These are phyloP conservation scores for Mongoloraphidia duomilia DNA, from an alignment of 2,888 invertebrate genomes.

Conservation along the genomic window DNA sequence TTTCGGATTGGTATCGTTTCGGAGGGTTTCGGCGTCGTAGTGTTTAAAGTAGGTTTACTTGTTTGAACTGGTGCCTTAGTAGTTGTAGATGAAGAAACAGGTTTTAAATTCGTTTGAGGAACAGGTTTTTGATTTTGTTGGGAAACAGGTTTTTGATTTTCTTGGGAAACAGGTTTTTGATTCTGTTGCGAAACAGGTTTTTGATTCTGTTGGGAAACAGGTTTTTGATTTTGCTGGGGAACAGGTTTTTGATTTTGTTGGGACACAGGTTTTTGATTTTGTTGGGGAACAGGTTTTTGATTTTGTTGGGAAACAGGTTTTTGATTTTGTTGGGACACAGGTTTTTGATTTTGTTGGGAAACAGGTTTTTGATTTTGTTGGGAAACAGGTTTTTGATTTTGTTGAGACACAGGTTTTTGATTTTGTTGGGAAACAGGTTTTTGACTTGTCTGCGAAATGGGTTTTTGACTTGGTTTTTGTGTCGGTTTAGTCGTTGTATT, in stretches of 20 bases:
- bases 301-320: slow-evolving; percentile 10
- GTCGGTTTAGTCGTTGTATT: slow-evolving; percentile 23
- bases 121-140: slow-evolving; percentile 10
- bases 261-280: slow-evolving; percentile 10
- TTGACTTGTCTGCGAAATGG: slow-evolving; percentile 5
- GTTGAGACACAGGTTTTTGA: slow-evolving; percentile 18
- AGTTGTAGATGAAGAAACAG: neutral
- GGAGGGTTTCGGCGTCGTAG: slow-evolving; percentile 1
- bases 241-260: slow-evolving; percentile 8
- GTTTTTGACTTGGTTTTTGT: slow-evolving; percentile 9
- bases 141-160: slow-evolving; percentile 13
- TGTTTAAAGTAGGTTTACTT: neutral
- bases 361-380: slow-evolving; percentile 8
- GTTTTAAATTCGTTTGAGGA: slow-evolving; percentile 8
- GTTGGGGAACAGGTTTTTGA: slow-evolving; percentile 7
- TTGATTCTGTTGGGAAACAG: slow-evolving; percentile 10
- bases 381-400: slow-evolving; percentile 15
- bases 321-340: slow-evolving; percentile 10
- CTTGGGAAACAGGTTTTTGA: slow-evolving; percentile 8
- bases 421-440: slow-evolving; percentile 12
- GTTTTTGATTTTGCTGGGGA: slow-evolving; percentile 17
- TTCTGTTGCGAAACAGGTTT: slow-evolving; percentile 1
- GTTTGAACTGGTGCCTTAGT: slow-evolving; percentile 2
- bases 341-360: slow-evolving; percentile 2
- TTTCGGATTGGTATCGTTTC: neutral